phyloP scores from a whole-genome alignment of 2,113 vertebrate genomes.

The Labrus mixtus region DNA sequence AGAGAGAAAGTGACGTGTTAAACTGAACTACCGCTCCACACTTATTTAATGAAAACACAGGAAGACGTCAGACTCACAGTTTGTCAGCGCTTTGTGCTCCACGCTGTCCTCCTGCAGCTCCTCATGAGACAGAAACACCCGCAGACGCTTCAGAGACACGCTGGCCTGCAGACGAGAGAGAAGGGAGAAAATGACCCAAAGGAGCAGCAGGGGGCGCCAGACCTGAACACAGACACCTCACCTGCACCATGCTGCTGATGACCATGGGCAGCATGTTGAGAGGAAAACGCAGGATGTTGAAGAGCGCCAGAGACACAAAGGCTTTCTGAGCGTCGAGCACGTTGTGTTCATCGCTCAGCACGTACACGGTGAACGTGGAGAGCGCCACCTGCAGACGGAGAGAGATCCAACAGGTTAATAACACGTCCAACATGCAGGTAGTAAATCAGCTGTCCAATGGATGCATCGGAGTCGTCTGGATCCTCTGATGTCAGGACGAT shows the following conservation, averaged over 20 bases:
- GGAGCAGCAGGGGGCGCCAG: too few species aligned
- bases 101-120: constrained; percentile 92
- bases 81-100: constrained; percentile 67
- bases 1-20: too few species aligned
- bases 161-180: constrained; percentile 84
- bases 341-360: constrained; percentile 82
- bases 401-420: too few species aligned
- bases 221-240: constrained; percentile 39
- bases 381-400: constrained; percentile 72
- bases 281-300: constrained; percentile 96
- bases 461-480: too few species aligned
- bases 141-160: constrained; percentile 93
- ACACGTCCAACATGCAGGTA: too few species aligned
- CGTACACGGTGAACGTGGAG: constrained; percentile 90
- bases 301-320: constrained; percentile 93
- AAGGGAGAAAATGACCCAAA: too few species aligned
- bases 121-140: constrained; percentile 94
- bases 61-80: constrained; percentile 51
- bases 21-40: too few species aligned
- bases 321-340: constrained; percentile 93
- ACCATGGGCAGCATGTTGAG: constrained; percentile 97
- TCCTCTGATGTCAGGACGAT: too few species aligned
- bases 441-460: too few species aligned
- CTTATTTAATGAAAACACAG: too few species aligned
- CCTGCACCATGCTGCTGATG: constrained; percentile 96